Evolutionary conservation across 92 coral and sea anemone genomes (phyloP), one percentile per base, ranked within the genome.

Genomic region (Desmophyllum pertusum): DNA sequence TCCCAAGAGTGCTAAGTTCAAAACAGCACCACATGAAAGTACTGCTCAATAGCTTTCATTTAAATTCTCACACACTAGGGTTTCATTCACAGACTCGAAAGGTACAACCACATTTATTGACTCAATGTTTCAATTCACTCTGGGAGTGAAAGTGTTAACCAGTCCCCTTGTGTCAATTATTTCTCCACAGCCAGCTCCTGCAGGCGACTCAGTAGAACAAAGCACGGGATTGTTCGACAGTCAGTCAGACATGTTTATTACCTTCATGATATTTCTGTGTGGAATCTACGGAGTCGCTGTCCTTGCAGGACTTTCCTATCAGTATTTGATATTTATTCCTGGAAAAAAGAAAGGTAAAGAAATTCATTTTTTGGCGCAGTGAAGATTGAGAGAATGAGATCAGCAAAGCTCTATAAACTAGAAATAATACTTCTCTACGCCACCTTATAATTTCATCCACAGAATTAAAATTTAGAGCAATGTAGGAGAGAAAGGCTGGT

Each of bases 211-310:
- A 1, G 40, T 69, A 33, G 59, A 51, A 35, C 52, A 81, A 30
- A 81, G 85, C 19, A 81, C 78, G 25, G 85, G 85, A 2, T 17
- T 81, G 11, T 81, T 81, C 40, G 85, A 81, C 19, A n/a, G 61
- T 51, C 4, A 53, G 5, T 81, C 85, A 5, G 9, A 18, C 4
- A 51, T 51, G 70, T 70, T 81, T 23, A 2, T 62, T 27, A 35
- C 17, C 0, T 70, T 78, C 7, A 25, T 45, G 11, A 40, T 23
- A n/a, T 70, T 25, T 6, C 53, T 70, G 65, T 19, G 52, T 52
- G 55, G 85, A 36, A 4, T 81, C 41, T 51, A 70, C 27, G 68
- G 36, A 19, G 36, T 81, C 0, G 41, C 69, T 35, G 68, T 81
- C 15, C 25, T 81, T 4, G 43, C 36, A 0, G 85, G 85, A 52